Evolutionary conservation across 1,140 invertebrate genomes (phyloP).

Genomic region (Cydia pomonella): DNA sequence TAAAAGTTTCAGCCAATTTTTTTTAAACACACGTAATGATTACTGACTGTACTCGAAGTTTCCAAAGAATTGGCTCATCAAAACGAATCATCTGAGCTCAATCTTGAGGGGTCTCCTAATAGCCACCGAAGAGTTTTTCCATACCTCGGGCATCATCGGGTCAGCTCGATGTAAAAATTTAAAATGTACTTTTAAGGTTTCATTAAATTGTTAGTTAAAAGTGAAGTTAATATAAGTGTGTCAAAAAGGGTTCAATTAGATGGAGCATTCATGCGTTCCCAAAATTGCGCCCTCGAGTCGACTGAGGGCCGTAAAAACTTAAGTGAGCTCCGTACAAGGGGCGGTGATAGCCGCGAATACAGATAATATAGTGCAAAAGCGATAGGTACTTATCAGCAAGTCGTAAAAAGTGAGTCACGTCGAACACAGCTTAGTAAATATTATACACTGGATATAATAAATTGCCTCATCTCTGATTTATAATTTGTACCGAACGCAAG

Average conservation of each 20-base stretch:
- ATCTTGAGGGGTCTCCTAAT: too few species aligned
- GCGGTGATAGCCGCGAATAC: background rate
- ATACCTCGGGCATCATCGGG: too few species aligned
- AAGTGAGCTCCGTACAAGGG: background rate
- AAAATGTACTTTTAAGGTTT: too few species aligned
- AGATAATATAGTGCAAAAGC: background rate
- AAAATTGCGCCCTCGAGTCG: background rate
- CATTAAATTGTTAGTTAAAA: too few species aligned
- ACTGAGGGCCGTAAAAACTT: background rate
- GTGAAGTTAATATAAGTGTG: too few species aligned
- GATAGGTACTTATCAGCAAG: constrained; percentile 7
- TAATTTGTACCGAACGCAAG: background rate
- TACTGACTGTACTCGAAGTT: too few species aligned
- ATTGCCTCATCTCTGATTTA: background rate
- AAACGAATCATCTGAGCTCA: too few species aligned
- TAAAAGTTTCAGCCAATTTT: too few species aligned
- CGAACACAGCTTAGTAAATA: background rate
- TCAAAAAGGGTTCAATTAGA: constrained; percentile 5
- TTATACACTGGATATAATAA: background rate
- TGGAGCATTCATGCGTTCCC: constrained; percentile 10
- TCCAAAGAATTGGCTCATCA: too few species aligned
- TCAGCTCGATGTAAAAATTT: too few species aligned
- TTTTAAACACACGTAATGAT: too few species aligned
- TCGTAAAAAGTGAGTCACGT: background rate
- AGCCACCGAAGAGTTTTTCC: too few species aligned